phyloP scores from a whole-genome alignment of 2,888 invertebrate genomes.

The Eupithecia dodoneata region DNA sequence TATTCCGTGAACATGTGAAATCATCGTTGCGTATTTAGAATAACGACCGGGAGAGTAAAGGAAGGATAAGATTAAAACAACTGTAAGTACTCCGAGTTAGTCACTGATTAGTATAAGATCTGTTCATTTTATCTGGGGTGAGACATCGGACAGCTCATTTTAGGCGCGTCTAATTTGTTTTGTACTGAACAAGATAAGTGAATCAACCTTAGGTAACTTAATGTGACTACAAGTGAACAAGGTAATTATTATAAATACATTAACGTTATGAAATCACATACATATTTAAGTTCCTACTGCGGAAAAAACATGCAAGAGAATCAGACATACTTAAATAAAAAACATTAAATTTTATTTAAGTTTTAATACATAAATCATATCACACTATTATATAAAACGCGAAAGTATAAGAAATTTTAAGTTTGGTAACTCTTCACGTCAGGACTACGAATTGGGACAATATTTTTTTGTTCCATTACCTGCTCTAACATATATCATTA shows the following conservation, averaged over 20 bases:
- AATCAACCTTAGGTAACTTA: neutral
- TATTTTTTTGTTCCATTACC: too few species aligned
- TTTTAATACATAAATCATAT: neutral
- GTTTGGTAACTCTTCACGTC: neutral
- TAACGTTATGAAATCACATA: neutral
- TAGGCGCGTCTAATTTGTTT: conserved; percentile 6
- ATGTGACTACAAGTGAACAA: neutral
- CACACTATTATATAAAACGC: neutral
- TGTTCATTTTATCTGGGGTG: conserved; percentile 19
- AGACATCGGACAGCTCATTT: conserved; percentile 16
- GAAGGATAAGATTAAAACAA: conserved; percentile 26
- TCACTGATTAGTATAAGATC: conserved; percentile 25
- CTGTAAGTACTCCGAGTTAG: conserved; percentile 26
- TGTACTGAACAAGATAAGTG: conserved; percentile 3
- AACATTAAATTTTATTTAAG: too few species aligned
- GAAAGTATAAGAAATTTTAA: neutral
- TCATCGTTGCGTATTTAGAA: conserved; percentile 48
- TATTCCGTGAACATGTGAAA: conserved; percentile 38
- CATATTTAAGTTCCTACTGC: neutral
- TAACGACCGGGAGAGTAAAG: conserved; percentile 24
- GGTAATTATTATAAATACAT: neutral
- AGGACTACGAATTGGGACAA: neutral
- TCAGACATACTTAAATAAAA: neutral
- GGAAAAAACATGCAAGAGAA: neutral
- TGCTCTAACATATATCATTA: too few species aligned